These are phyloP conservation scores for Pseudomyrmex gracilis DNA, from an alignment of 1,140 invertebrate species.

Conservation along the genomic window DNA sequence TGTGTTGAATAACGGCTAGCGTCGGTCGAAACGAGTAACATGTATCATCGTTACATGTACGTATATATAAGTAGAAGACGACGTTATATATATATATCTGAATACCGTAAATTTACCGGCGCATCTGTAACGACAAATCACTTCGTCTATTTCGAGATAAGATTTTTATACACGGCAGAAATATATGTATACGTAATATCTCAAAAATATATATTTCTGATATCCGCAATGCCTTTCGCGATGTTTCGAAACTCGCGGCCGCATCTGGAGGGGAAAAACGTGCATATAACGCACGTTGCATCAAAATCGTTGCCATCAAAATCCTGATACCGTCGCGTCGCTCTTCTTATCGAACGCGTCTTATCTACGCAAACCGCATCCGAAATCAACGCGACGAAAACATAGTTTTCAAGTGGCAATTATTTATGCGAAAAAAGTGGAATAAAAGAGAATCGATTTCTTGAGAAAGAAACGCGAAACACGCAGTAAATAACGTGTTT, in stretches of 20 bases:
- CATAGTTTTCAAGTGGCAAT: background rate
- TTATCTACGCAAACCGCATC: background rate
- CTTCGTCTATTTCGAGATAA: slow-evolving; percentile 40
- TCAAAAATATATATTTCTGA: slow-evolving; percentile 19
- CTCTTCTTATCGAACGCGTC: too few relatives aligned
- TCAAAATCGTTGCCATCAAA: background rate
- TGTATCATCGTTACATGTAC: background rate
- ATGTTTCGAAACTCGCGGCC: background rate
- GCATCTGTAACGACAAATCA: slow-evolving; percentile 75
- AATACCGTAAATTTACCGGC: slow-evolving; percentile 66
- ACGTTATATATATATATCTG: slow-evolving; percentile 3
- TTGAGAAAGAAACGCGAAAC: background rate
- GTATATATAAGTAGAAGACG: background rate
- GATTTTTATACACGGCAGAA: slow-evolving; percentile 56
- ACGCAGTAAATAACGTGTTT: background rate
- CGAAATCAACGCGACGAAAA: slow-evolving; percentile 2
- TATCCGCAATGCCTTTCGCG: slow-evolving; percentile 40
- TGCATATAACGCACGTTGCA: background rate
- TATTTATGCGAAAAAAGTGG: background rate
- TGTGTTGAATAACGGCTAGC: too few relatives aligned
- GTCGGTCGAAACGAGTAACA: background rate
- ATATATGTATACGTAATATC: slow-evolving; percentile 39
- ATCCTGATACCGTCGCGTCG: slow-evolving; percentile 9
- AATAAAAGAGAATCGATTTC: background rate
- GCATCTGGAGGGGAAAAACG: slow-evolving; percentile 3